Conservation (phyloP, 2,888 invertebrate species). For the Cephus runcator region DNA sequence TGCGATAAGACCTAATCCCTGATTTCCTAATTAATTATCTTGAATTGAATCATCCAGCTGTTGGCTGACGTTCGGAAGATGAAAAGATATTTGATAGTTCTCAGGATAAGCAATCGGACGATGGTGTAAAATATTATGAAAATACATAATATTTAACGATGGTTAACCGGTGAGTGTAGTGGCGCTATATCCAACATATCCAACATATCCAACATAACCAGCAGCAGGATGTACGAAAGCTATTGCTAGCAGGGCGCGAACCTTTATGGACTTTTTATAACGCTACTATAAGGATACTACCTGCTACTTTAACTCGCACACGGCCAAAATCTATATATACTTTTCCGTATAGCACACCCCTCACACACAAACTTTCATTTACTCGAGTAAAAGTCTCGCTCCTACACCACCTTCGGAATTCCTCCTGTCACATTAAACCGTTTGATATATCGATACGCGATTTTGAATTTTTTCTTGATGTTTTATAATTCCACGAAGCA, state of each 20-base stretch:
- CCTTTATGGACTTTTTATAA: constrained; percentile 50
- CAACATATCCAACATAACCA: background rate
- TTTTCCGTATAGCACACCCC: background rate
- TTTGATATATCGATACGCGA: background rate
- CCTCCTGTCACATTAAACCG: too few relatives aligned
- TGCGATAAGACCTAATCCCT: background rate
- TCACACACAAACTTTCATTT: background rate
- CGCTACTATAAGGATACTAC: constrained; percentile 11
- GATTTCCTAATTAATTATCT: background rate
- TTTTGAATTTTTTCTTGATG: background rate
- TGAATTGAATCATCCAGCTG: background rate
- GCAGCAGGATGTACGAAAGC: background rate
- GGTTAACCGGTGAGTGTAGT: constrained; percentile 42
- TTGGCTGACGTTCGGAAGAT: background rate
- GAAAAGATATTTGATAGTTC: background rate
- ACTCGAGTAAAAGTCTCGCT: background rate
- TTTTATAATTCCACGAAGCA: background rate
- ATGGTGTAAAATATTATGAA: constrained; percentile 53
- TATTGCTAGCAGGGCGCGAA: constrained; percentile 31
- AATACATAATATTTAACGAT: constrained; percentile 52
- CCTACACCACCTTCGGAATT: background rate
- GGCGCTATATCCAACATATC: constrained; percentile 3
- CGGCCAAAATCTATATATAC: background rate
- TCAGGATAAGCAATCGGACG: constrained; percentile 23
- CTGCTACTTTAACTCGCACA: background rate